Evolutionary conservation across 2,797 vertebrate genomes (phyloP), one percentile per base, ranked within the genome.

Genomic region (Thunnus albacares): DNA sequence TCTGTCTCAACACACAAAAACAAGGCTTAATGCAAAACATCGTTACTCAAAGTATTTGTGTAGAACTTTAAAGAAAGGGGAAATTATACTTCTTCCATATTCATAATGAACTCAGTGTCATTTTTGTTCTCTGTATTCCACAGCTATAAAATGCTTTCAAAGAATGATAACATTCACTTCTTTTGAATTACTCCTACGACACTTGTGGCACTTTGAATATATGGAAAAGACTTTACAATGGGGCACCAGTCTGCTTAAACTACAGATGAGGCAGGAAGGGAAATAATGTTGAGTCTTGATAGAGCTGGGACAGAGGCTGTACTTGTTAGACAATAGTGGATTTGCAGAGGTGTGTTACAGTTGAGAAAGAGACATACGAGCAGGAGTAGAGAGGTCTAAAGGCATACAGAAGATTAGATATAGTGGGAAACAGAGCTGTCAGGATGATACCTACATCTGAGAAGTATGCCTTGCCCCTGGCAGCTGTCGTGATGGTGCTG

Each of bases 161-260:
- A 10, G 30, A 38, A 30, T 55, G 93, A 93, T 93, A 90, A 88
- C 83, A 84, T 88, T 86, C 75, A 84, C 55, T 3, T 1, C 59
- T 38, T 52, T 45, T 73, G 22, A 86, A 64, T 80, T 71, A 52
- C 26, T 75, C 51, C 70, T 58, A 66, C 56, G 0, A 18, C 64
- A 51, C 55, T 30, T 0, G 18, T 35, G 62, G 26, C 30, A 53
- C 78, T 94, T 94, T 94, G 90, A 89, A 91, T 94, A 89, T 83
- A 92, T 92, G 91, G 43, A 93, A 94, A 94, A 47, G 17, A 70
- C 81, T 66, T 58, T 18, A 91, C 75, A 90, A 87, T 64, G 82
- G 69, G 47, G 68, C 75, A 22, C 57, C 58, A 84, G 88, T 90
- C 72, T 30, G 57, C 55, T 59, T 0, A 1, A 47, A 1, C 62